Conservation (phyloP, 2,113 vertebrate species). For the Girardinichthys multiradiatus region DNA sequence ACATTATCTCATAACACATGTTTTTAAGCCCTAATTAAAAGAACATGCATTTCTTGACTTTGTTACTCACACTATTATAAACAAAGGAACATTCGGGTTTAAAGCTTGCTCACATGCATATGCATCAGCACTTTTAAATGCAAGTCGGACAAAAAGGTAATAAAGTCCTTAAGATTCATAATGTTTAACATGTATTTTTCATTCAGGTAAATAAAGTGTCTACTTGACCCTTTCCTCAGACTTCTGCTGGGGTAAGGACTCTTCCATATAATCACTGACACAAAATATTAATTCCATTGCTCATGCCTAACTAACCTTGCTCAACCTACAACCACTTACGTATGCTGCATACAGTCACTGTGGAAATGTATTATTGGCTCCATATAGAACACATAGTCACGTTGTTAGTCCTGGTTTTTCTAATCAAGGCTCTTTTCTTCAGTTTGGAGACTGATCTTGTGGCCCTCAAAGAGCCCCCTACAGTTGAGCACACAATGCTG, state of each 20-base stretch:
- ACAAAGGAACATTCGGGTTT: background rate
- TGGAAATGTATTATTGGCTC: constrained; percentile 44
- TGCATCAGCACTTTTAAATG: background rate
- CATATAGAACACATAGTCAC: constrained; percentile 14
- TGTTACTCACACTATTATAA: background rate
- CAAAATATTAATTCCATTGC: background rate
- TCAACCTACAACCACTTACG: constrained; percentile 14
- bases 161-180: constrained; percentile 1
- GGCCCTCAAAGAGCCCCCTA: constrained; percentile 14
- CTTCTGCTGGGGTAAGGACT: background rate
- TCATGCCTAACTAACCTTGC: background rate
- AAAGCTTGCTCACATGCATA: constrained; percentile 12
- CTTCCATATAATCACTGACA: constrained; percentile 9
- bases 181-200: background rate
- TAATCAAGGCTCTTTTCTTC: constrained; percentile 25
- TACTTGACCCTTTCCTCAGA: background rate
- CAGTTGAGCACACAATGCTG: constrained; percentile 36
- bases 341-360: constrained; percentile 8
- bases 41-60: too few relatives aligned
- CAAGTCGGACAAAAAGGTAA: background rate
- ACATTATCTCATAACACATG: too few relatives aligned
- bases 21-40: too few relatives aligned
- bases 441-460: constrained; percentile 33
- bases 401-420: constrained; percentile 51
- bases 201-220: too few relatives aligned